phyloP scores from a whole-genome alignment of 2,888 invertebrate genomes.

The Nemotelus pantherinus region DNA sequence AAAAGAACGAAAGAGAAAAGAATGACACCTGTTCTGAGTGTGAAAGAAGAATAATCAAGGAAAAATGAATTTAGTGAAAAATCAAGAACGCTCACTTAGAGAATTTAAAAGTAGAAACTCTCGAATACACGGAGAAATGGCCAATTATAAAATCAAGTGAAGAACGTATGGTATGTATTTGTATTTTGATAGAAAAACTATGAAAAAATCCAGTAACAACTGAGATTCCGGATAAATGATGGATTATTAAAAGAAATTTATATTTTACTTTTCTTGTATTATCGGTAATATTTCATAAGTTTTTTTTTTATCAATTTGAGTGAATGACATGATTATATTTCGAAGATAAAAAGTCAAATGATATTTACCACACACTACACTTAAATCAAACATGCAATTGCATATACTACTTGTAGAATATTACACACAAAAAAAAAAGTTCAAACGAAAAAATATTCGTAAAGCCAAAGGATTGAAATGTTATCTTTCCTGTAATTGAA shows the following conservation, averaged over 20 bases:
- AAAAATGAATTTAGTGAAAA: not conserved
- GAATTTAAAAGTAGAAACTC: slow-evolving; percentile 13
- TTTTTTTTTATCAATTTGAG: not conserved
- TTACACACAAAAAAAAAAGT: not conserved
- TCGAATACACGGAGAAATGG: slow-evolving; percentile 28
- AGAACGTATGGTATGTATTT: not conserved
- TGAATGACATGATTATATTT: not conserved
- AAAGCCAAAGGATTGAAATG: slow-evolving; percentile 20
- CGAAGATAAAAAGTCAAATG: not conserved
- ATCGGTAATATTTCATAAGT: not conserved
- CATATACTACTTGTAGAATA: not conserved
- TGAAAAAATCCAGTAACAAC: slow-evolving; percentile 15
- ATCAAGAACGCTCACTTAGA: slow-evolving; percentile 8
- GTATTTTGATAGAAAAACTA: slow-evolving; percentile 28
- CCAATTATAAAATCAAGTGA: slow-evolving; percentile 32
- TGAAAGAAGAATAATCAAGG: not conserved
- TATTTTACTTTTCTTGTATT: slow-evolving; percentile 4
- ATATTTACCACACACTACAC: not conserved
- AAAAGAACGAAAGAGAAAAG: slow-evolving; percentile 1
- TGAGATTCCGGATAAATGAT: not conserved
- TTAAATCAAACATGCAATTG: too few species aligned
- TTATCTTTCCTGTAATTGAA: slow-evolving; percentile 26
- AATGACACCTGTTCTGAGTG: not conserved
- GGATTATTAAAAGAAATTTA: slow-evolving; percentile 5
- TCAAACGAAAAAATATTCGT: slow-evolving; percentile 17